Conservation (phyloP, 2,888 invertebrate species). For the Tolmerus cingulatus region DNA sequence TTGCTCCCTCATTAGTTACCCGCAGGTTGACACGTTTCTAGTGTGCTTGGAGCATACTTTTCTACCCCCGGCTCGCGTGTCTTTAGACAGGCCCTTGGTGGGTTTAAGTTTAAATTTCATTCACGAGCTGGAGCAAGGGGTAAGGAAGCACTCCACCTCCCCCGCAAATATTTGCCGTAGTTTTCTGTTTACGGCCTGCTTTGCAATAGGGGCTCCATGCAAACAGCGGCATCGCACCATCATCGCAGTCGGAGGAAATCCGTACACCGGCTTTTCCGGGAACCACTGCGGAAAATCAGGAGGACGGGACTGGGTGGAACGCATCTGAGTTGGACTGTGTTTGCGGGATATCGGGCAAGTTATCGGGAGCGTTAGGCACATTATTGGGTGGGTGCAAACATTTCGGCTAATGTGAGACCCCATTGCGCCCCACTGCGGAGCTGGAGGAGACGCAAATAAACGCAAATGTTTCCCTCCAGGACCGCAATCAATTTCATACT, state of each 20-base stretch:
- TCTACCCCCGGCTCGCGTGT: background rate
- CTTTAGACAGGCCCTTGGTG: background rate
- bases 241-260: background rate
- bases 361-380: background rate
- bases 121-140: background rate
- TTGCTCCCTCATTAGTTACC: background rate
- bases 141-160: background rate
- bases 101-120: background rate
- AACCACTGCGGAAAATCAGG: background rate
- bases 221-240: background rate
- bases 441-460: background rate
- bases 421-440: background rate
- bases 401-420: background rate
- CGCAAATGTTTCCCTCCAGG: conserved; percentile 8
- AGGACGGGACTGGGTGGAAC: background rate
- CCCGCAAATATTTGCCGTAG: background rate
- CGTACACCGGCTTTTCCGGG: background rate
- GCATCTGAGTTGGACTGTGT: background rate
- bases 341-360: background rate
- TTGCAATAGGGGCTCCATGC: background rate
- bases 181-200: background rate
- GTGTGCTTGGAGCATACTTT: background rate
- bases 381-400: background rate
- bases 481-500: conserved; percentile 16
- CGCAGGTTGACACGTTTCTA: background rate